phyloP scores from a whole-genome alignment of 1,140 invertebrate genomes.

The Zaprionus gabonicus region DNA sequence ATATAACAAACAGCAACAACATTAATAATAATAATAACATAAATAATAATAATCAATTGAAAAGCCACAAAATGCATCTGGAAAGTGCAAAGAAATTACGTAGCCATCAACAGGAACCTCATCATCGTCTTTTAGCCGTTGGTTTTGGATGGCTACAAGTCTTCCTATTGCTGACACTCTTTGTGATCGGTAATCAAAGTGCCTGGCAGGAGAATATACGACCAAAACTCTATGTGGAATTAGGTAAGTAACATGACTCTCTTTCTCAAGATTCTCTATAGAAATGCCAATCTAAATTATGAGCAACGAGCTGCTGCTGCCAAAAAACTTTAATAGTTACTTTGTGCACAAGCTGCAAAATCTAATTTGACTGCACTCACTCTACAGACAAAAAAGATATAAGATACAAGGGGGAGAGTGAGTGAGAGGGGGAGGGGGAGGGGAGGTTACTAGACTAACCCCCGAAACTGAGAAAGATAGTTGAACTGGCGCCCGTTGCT shows the following conservation, averaged over 20 bases:
- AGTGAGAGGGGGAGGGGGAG: not conserved
- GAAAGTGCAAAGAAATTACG: constrained; percentile 50
- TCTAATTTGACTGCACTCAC: constrained; percentile 64
- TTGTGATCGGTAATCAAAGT: constrained; percentile 84
- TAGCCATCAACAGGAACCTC: constrained; percentile 31
- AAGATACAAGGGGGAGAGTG: not conserved
- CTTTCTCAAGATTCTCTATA: not conserved
- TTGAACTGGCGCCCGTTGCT: constrained; percentile 13
- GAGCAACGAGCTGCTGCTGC: constrained; percentile 48
- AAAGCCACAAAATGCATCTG: constrained; percentile 50
- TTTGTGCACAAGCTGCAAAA: constrained; percentile 67
- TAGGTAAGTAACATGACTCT: constrained; percentile 87
- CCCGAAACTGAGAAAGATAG: constrained; percentile 4
- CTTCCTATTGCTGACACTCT: constrained; percentile 83
- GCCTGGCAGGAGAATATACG: constrained; percentile 94
- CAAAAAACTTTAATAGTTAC: constrained; percentile 72
- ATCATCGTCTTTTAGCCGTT: constrained; percentile 47
- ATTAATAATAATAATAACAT: constrained; percentile 41
- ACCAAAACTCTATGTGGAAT: constrained; percentile 94
- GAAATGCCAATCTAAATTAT: constrained; percentile 73
- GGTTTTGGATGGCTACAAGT: constrained; percentile 74
- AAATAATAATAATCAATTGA: constrained; percentile 48
- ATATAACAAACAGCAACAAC: constrained; percentile 22
- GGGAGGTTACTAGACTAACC: not conserved
- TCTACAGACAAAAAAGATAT: not conserved